Base-by-base conservation (phyloP, 2,113 vertebrate species). In the Zosterops japonicus region DNA sequence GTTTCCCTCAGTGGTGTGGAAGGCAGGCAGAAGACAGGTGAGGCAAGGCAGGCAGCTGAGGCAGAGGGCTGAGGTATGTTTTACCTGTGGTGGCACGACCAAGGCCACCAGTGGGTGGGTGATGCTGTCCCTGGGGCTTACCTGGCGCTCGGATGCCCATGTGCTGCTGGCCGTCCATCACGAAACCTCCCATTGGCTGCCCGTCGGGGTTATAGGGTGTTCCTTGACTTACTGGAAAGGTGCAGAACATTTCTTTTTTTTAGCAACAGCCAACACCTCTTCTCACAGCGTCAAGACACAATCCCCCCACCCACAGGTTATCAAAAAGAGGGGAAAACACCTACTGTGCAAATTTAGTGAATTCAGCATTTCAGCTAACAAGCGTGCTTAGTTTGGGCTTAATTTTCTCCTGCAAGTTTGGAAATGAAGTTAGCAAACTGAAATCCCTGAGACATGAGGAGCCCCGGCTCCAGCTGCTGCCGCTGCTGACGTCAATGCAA, bases 81-180 rank as follows among this genome's bases (percentile, higher is more conserved):
- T 95, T 95, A 96, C 97, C 97, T 98, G 97, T 5, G 20, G 91
- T 50, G 78, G 50, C 3, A 7, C 4, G 69, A 92, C 95, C 69
- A 5, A 91, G 88, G 74, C 50, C 81, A 28, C 57, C 76, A 39
- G 17, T 24, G 20, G 25, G 72, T 24, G 88, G 78, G 47, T 4
- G 8, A 14, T 1, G 36, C 74, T 56, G 53, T 60, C 76, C 88
- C 0, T 0, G 87, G 69, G 65, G 87, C 98, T 98, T 99, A 99
- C 99, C 99, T 99, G 99, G 99, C 35, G 99, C 99, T 99, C 99
- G 99, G 98, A 99, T 99, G 98, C 99, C 99, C 99, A 99, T 99
- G 98, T 99, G 99, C 97, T 99, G 99, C 96, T 99, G 99, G 94
- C 99, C 99, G 14, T 99, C 99, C 99, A 99, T 99, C 98, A 99